Base-by-base conservation (phyloP, 2,797 vertebrate species). In the Cygnus olor region DNA sequence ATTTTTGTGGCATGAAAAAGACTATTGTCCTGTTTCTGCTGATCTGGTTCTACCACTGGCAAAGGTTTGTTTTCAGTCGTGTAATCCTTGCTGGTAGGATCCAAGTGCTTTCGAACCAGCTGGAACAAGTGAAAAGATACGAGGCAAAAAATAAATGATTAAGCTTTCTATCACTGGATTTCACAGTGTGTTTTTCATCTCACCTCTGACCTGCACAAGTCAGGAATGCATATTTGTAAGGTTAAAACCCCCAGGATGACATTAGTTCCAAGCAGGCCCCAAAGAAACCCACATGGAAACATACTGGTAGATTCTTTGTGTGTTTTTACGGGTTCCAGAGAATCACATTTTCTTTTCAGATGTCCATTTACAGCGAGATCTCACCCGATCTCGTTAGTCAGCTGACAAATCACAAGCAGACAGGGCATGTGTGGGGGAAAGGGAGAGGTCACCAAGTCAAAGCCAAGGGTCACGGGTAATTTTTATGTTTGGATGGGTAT, bases 1-100 rank as follows among this genome's bases (percentile, higher is more conserved):
- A 86, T 91, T 95, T 93, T 85, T 93, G 73, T 57, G 79, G 80
- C 85, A 70, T 88, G 87, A 95, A 96, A 78, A 97, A 95, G 83
- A 1, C 93, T 84, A 76, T 96, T 97, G 97, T 97, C 95, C 92
- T 61, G 12, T 76, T 90, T 28, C 58, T 88, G 84, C 88, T 4
- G 11, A 68, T 78, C 76, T 80, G 7, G 21, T 85, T 95, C 90
- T 92, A 53, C 71, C 87, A 73, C 63, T 95, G 94, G 89, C n/a
- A 47, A 64, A 92, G 45, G 10, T 85, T 91, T 95, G 66, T 92
- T 95, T 92, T 80, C 74, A 68, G 60, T 85, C 78, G 3, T 91
- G 63, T 87, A 93, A 84, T 70, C 78, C 88, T 74, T 74, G 83
- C 64, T 83, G 45, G 69, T 89, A 73, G 0, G 6, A 93, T 92